Evolutionary conservation across 2,888 invertebrate genomes (phyloP), one percentile per base, ranked within the genome.

Genomic region (Lithophane semibrunnea): DNA sequence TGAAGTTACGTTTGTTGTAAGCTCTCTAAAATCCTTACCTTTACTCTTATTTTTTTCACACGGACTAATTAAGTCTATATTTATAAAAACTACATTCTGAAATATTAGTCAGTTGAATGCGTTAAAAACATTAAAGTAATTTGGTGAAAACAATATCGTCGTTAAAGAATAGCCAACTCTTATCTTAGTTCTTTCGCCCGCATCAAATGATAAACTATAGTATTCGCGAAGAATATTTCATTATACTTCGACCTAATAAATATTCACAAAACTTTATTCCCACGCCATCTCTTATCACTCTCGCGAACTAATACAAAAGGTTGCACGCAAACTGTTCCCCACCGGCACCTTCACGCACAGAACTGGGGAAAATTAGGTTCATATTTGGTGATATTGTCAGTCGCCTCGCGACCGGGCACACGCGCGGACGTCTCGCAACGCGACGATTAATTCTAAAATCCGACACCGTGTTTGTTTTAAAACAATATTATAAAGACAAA

Each of bases 351-450:
- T 90, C 87, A 91, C 88, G 89, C 88, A 88, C 90, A 90, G 91
- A 89, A 90, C 91, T 88, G 70, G 86, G 89, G 90, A 90, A 93
- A 94, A 94, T 94, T 93, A 93, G 94, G 93, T 94, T 93, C 93
- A 91, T 92, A 92, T 92, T 94, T 91, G 90, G 91, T 88, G 90
- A 91, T 91, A 91, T 89, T 90, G 91, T 91, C 93, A 95, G 95
- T 95, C 90, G 91, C 90, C 92, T 92, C 91, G 91, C 90, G 90
- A 84, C 88, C 88, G 85, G 80, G 86, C 77, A 66, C 69, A 83
- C 78, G 90, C 54, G 82, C 85, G 90, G 91, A 83, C 87, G 92
- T 90, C 82, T 88, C 54, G 60, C 70, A 52, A 72, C 54, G 56
- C 66, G 61, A 61, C 47, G 12, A 68, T 54, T 47, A 58, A 68